phyloP scores from a whole-genome alignment of 2,888 invertebrate species.

The Xestoiulus laeticollis region DNA sequence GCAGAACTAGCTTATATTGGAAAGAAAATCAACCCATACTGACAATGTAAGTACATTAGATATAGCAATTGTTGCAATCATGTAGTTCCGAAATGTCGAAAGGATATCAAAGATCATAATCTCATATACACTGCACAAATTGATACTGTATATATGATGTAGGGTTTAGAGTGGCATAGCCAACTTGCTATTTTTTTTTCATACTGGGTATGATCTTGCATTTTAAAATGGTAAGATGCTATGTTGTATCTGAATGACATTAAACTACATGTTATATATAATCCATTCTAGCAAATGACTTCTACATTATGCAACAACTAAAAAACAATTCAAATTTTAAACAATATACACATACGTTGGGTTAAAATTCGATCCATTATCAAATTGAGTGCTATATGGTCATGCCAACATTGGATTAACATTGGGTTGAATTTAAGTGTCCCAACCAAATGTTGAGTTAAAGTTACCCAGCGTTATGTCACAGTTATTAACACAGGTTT shows the following conservation, averaged over 20 bases:
- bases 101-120: constrained; percentile 5
- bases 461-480: too few relatives aligned
- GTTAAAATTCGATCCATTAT: too few relatives aligned
- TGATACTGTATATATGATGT: neutral
- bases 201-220: neutral
- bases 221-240: neutral
- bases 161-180: neutral
- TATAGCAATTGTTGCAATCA: constrained; percentile 38
- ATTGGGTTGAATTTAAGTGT: too few relatives aligned
- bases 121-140: neutral
- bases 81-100: constrained; percentile 31
- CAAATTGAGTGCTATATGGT: too few relatives aligned
- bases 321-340: too few relatives aligned
- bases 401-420: too few relatives aligned
- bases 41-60: constrained; percentile 5
- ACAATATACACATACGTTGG: too few relatives aligned
- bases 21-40: neutral
- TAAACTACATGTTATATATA: too few relatives aligned
- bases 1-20: constrained; percentile 11
- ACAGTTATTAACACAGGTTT: too few relatives aligned
- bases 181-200: neutral
- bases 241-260: neutral
- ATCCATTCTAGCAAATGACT: too few relatives aligned
- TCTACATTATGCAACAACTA: too few relatives aligned
- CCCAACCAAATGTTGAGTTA: too few relatives aligned